phyloP scores from a whole-genome alignment of 2,113 vertebrate species.

The Callorhinus ursinus region DNA sequence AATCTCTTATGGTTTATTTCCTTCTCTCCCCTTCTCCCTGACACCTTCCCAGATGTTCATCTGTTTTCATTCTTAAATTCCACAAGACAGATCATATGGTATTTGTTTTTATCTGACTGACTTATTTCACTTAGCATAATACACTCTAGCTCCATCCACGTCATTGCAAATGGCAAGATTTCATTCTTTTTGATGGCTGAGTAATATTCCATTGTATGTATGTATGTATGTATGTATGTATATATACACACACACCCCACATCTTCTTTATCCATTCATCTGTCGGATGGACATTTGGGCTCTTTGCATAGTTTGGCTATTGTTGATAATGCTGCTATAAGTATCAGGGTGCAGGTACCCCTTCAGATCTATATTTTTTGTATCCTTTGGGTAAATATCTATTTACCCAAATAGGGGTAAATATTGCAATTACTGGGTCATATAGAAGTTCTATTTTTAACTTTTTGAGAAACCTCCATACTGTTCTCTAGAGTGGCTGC shows the following conservation, averaged over 20 bases:
- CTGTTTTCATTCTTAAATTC: background rate
- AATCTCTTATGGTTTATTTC: background rate
- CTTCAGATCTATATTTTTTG: background rate
- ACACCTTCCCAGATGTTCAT: background rate
- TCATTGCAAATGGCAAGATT: background rate
- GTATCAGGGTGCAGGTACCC: background rate
- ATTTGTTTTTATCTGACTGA: background rate
- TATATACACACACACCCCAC: too few species aligned
- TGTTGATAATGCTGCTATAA: background rate
- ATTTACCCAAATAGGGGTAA: background rate
- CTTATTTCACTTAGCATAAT: background rate
- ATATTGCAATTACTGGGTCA: background rate
- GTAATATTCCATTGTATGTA: background rate
- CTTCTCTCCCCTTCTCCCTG: background rate
- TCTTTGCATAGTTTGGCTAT: background rate
- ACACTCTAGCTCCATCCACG: background rate
- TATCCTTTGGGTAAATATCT: background rate
- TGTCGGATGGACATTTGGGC: background rate
- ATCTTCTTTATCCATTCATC: background rate
- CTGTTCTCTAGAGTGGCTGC: background rate
- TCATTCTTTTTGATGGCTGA: background rate
- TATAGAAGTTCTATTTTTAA: background rate
- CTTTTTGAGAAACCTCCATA: background rate
- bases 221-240: too few species aligned
- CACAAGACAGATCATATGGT: background rate